Conservation (phyloP, 2,797 vertebrate species). For the Malacoraja senta region DNA sequence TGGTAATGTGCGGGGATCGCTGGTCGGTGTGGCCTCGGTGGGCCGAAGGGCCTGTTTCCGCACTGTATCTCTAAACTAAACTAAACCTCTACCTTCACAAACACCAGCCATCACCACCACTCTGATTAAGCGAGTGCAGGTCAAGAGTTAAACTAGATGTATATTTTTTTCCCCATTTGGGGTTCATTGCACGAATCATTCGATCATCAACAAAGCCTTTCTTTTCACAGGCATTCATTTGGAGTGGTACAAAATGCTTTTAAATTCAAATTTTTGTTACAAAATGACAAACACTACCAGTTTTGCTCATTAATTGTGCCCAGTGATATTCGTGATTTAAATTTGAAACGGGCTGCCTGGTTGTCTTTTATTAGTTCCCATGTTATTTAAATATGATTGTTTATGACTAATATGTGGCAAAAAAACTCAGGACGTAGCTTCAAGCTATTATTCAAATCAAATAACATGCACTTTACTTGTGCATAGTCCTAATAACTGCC, state of each 20-base stretch:
- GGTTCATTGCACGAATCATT: background rate
- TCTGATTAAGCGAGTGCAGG: background rate
- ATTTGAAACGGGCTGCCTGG: conserved; percentile 88
- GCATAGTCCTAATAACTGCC: conserved; percentile 98
- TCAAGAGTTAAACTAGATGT: background rate
- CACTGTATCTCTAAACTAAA: too few species aligned
- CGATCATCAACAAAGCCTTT: background rate
- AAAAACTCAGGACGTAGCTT: conserved; percentile 80
- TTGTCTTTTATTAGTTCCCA: conserved; percentile 99
- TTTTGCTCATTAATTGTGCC: conserved; percentile 82
- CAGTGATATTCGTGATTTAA: conserved; percentile 99
- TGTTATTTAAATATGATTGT: conserved; percentile 99
- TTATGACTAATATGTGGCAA: conserved; percentile 98
- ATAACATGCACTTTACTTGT: conserved; percentile 99
- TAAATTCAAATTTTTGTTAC: conserved; percentile 67
- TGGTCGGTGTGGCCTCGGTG: too few species aligned
- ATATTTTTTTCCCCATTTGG: background rate
- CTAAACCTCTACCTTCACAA: too few species aligned
- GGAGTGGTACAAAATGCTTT: conserved; percentile 46
- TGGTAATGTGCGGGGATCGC: too few species aligned
- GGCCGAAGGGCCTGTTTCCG: too few species aligned
- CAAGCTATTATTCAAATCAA: conserved; percentile 99
- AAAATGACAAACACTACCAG: conserved; percentile 75
- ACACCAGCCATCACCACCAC: background rate
- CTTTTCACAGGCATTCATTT: background rate